Conservation (phyloP, 2,797 vertebrate species). For the Natrix natrix region DNA sequence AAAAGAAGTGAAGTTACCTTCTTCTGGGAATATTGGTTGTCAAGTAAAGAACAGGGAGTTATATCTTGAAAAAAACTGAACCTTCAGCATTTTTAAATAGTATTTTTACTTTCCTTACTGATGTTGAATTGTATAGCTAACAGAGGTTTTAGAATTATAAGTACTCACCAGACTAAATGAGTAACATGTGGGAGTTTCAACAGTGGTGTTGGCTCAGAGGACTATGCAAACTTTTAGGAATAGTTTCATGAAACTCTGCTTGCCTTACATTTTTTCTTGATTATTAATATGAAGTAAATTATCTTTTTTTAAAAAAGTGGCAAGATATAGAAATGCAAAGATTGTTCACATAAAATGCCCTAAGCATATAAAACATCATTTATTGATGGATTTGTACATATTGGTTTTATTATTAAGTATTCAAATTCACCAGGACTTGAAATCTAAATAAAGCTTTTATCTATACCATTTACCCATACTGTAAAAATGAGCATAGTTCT, state of each 20-base stretch:
- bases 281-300: background rate
- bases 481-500: background rate
- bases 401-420: background rate
- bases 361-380: background rate
- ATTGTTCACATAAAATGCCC: background rate
- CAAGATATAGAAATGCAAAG: background rate
- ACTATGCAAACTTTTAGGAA: background rate
- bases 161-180: background rate
- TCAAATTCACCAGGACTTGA: background rate
- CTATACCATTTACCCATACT: background rate
- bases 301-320: background rate
- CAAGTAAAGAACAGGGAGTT: background rate
- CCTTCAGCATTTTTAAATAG: background rate
- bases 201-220: background rate
- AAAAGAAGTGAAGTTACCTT: background rate
- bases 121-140: background rate
- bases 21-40: background rate
- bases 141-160: background rate
- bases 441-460: background rate
- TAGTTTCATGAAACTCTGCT: background rate
- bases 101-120: background rate
- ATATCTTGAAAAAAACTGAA: background rate
- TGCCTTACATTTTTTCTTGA: background rate
- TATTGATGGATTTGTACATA: background rate
- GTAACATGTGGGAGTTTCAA: background rate